These are phyloP conservation scores for Leiothrix lutea DNA, from an alignment of 2,113 vertebrate genomes.

Conservation along the genomic window DNA sequence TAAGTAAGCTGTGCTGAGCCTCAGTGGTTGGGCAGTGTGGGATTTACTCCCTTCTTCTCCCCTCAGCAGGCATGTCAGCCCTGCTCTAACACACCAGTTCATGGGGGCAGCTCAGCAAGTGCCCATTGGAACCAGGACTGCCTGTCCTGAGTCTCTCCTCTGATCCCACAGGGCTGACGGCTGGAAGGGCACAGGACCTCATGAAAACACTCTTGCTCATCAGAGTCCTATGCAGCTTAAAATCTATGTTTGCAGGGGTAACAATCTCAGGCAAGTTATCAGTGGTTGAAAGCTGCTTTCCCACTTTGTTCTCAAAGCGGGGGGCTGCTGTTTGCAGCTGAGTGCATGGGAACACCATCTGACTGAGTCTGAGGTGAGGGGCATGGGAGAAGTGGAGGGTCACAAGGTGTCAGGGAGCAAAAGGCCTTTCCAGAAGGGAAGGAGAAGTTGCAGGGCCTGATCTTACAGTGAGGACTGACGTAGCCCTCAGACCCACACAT, in stretches of 20 bases:
- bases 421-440: neutral
- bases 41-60: neutral
- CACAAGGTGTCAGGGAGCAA: neutral
- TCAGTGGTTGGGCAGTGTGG: neutral
- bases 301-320: neutral
- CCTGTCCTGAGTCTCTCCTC: neutral
- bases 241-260: neutral
- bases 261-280: neutral
- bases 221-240: neutral
- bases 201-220: neutral
- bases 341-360: neutral
- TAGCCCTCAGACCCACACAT: neutral
- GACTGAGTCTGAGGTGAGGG: too few species aligned
- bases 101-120: neutral
- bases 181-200: neutral
- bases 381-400: neutral
- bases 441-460: neutral
- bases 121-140: neutral
- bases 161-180: neutral
- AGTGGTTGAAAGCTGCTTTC: neutral
- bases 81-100: neutral
- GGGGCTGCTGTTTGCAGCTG: rapidly evolving
- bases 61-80: neutral
- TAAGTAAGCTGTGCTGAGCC: neutral
- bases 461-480: neutral